phyloP scores from a whole-genome alignment of 2,797 vertebrate genomes.

The Eleutherodactylus coqui region DNA sequence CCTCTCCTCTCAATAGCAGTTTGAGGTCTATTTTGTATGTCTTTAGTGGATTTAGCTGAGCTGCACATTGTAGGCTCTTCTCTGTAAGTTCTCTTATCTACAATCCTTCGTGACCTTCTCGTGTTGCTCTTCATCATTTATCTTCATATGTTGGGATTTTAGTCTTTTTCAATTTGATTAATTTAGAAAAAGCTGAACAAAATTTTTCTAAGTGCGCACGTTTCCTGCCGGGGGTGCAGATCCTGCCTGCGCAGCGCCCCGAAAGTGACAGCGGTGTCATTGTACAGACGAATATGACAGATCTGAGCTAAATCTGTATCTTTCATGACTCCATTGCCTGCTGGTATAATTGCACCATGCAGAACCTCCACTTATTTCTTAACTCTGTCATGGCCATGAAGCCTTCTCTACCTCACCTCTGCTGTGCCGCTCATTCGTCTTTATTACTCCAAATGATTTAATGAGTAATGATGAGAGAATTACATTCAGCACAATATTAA shows the following conservation, averaged over 20 bases:
- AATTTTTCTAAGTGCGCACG: neutral
- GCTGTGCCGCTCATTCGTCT: neutral
- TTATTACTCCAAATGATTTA: neutral
- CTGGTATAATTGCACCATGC: conserved; percentile 12
- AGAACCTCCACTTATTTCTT: conserved; percentile 19
- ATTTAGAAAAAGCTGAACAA: conserved; percentile 26
- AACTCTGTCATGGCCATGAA: conserved; percentile 2
- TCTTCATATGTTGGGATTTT: neutral
- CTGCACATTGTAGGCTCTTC: neutral
- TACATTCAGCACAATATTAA: neutral
- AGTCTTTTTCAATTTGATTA: neutral
- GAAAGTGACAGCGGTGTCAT: conserved; percentile 33
- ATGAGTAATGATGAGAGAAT: neutral
- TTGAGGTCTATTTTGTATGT: neutral
- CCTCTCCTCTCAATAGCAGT: neutral
- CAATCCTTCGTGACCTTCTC: neutral
- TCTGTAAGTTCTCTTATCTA: neutral
- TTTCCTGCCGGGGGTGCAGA: conserved; percentile 12
- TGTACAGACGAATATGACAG: conserved; percentile 32
- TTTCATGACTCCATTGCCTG: neutral
- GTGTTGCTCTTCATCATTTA: neutral
- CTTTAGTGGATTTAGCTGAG: neutral
- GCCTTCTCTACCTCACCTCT: neutral
- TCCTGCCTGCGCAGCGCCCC: neutral
- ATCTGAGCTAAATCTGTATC: conserved; percentile 11